phyloP scores from a whole-genome alignment of 1,140 invertebrate genomes.

The Daktulosphaira vitifoliae region DNA sequence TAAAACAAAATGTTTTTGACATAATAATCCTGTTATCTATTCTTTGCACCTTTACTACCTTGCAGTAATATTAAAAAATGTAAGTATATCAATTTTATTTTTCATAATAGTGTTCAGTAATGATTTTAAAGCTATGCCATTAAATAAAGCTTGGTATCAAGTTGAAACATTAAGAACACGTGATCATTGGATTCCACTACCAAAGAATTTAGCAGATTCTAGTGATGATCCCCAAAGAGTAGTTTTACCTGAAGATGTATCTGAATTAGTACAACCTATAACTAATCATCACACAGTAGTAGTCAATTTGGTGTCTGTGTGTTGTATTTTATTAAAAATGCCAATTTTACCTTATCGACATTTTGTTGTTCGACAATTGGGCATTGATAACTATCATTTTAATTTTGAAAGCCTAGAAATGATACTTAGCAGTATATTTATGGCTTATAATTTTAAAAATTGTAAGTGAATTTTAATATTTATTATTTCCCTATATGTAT shows the following conservation, averaged over 20 bases:
- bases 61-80: too few species aligned
- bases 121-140: slow-evolving; percentile 8
- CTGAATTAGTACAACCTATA: slow-evolving; percentile 55
- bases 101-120: slow-evolving; percentile 9
- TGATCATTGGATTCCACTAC: slow-evolving; percentile 51
- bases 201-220: slow-evolving; percentile 43
- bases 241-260: slow-evolving; percentile 54
- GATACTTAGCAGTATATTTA: slow-evolving; percentile 21
- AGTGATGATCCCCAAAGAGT: slow-evolving; percentile 50
- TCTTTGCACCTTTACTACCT: too few species aligned
- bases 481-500: too few species aligned
- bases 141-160: slow-evolving; percentile 48
- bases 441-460: slow-evolving; percentile 28
- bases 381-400: slow-evolving; percentile 20
- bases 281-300: slow-evolving; percentile 41
- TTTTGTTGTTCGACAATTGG: slow-evolving; percentile 16
- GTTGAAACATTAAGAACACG: slow-evolving; percentile 54
- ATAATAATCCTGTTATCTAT: too few species aligned
- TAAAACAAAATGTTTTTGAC: too few species aligned
- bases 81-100: too few species aligned
- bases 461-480: slow-evolving; percentile 6
- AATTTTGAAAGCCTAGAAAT: slow-evolving; percentile 24
- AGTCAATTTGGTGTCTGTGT: slow-evolving; percentile 1
- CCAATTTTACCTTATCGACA: slow-evolving; percentile 19
- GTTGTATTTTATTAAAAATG: slow-evolving; percentile 28